A percentile compares a stretch with the other conserved stretches of the same genome.
Evolutionary conservation across 2,888 invertebrate genomes (phyloP).

Genomic region (Pristionchus arcanus): DNA sequence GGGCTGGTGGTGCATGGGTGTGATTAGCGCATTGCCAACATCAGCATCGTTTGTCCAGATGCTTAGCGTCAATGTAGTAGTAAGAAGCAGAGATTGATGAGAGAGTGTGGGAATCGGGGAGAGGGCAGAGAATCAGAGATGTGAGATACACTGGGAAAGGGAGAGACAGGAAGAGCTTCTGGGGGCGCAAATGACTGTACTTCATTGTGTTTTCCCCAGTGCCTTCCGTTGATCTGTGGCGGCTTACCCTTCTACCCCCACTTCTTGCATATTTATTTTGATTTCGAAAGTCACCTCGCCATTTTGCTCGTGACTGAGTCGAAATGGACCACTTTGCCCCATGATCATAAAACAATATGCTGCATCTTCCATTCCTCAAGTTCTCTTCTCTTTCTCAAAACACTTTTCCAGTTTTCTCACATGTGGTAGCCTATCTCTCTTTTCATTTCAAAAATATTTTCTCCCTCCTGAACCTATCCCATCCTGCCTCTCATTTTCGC

Average conservation of each 20-base stretch:
- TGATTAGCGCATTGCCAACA: conserved; percentile 43
- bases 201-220: conserved; percentile 1
- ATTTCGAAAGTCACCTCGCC: too few species aligned
- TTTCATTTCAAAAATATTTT: conserved; percentile 12
- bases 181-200: conserved; percentile 34
- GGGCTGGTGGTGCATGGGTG: conserved; percentile 1
- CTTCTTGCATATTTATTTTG: not conserved
- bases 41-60: conserved; percentile 11
- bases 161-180: conserved; percentile 30
- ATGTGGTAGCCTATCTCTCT: not conserved
- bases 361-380: not conserved
- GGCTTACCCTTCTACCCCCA: not conserved
- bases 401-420: not conserved
- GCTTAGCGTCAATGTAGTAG: conserved; percentile 18
- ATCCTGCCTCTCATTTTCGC: not conserved
- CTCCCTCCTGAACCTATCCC: not conserved
- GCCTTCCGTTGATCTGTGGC: not conserved
- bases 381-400: not conserved
- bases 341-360: too few species aligned
- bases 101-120: not conserved
- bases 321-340: too few species aligned
- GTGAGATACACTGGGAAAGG: not conserved
- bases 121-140: not conserved
- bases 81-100: not conserved
- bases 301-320: too few species aligned